Evolutionary conservation across 2,113 vertebrate genomes (phyloP), one percentile per base, ranked within the genome.

Genomic region (Embiotoca jacksoni): DNA sequence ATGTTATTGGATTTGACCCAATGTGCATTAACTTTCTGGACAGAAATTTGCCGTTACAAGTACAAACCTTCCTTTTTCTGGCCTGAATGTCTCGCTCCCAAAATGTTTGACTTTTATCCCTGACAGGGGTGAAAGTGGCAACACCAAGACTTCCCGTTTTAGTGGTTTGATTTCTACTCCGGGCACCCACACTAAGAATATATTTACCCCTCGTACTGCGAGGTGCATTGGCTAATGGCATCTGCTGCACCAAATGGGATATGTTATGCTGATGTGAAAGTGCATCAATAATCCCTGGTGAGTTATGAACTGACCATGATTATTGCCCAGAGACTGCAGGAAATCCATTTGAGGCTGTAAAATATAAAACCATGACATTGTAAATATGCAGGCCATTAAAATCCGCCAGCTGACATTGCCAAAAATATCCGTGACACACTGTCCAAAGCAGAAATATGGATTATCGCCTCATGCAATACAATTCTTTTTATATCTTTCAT

Each of bases 241-340:
- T 84, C 75, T 60, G 61, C 73, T 82, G 75, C 61, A 82, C 61
- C 63, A 69, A 84, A 88, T 60, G 69, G 68, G 57, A 72, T 78
- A 56, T 72, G 72, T 70, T 79, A 78, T 75, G 78, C 75, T 80
- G 75, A 90, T 80, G 81, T 81, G 54, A 78, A 80, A 90, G 91
- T 75, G 86, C 81, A 87, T 90, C 80, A 86, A 86, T 78, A 86
- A 82, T 81, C 82, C 65, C 79, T 10, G 50, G 57, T 75, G 88
- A 91, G 89, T 91, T 90, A 93, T 92, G 88, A 91, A 91, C 87
- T 89, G 80, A 90, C 89, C 83, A 70, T 75, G 84, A 90, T 92
- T 92, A 93, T 78, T 75, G 84, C 83, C 81, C 52, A 16, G 60
- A 74, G 66, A 88, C 85, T 74, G 81, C 59, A 74, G 86, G 88